Percentiles rank a stretch among this genome's conserved stretches.
phyloP scores from a whole-genome alignment of 2,113 vertebrate species.

The Sapajus apella region DNA sequence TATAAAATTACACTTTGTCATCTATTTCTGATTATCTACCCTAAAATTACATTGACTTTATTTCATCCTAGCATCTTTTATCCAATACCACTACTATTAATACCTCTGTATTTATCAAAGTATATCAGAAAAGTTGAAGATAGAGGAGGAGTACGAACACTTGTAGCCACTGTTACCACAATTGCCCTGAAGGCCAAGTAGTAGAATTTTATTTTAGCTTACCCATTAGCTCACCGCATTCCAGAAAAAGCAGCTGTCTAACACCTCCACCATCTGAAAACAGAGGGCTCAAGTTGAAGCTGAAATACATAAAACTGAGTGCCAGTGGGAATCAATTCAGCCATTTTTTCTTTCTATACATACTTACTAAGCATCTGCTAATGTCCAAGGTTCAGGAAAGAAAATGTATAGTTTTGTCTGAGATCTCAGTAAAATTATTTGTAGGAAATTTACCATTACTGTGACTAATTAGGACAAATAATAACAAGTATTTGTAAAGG shows the following conservation, averaged over 20 bases:
- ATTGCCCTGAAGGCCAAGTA: not conserved
- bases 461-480: not conserved
- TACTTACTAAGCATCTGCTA: not conserved
- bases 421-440: not conserved
- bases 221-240: fast-evolving
- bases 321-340: not conserved
- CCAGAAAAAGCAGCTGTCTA: not conserved
- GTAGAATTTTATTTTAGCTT: not conserved
- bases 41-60: not conserved
- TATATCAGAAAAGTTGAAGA: not conserved
- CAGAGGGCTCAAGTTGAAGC: too few species aligned
- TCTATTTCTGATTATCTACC: not conserved
- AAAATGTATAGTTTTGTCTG: not conserved
- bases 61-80: not conserved
- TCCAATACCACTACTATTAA: not conserved
- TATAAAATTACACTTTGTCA: not conserved
- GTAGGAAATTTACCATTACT: not conserved
- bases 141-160: not conserved
- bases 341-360: not conserved
- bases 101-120: not conserved
- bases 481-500: not conserved
- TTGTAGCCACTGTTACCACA: not conserved
- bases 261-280: not conserved
- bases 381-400: not conserved
- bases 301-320: not conserved